Base-by-base conservation (phyloP, 1,140 invertebrate genomes). In the Colletes gigas region DNA sequence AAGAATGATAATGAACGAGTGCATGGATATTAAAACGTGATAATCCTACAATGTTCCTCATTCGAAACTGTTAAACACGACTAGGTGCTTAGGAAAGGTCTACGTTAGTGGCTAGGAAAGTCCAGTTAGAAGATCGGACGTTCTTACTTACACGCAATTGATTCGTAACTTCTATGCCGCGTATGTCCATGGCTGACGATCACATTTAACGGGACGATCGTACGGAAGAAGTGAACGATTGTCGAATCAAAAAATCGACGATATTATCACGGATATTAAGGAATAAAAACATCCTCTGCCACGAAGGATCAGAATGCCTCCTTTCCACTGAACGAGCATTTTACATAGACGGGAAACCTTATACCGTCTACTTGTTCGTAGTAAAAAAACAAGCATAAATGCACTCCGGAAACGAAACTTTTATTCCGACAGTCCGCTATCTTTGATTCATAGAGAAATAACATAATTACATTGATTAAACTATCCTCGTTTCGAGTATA, bases 151-250 rank as follows among this genome's bases (percentile, higher is more conserved):
- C 92, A 84, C 92, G 89, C 8, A 93, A 88, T 78, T 93, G 92
- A 89, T 93, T 93, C 15, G 92, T 93, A 50, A 93, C 91, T 88
- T 93, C 92, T 44, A 93, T 89, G 12, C 92, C 92, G 62, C 92
- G 90, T 60, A 92, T 90, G 83, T 93, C 92, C 92, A 93, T 93
- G 52, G 81, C 83, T 82, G 52, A 19, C 17, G 5, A 30, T 69
- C n/a, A 70, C 44, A 57, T 83, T 62, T 57, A 73, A 78, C 21
- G n/a, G 19, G n/a, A 50, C 0, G 6, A 19, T 44, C 54, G 15
- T 14, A 50, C 39, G 14, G 14, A 17, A 14, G 15, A 21, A 76
- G 39, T 44, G 44, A 60, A 21, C 10, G 30, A 17, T 66, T 55
- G 54, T 21, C 57, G 63, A 72, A 17, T 76, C 21, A 75, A 69